A percentile compares a stretch with the other conserved stretches of the same genome.
Evolutionary conservation across 2,888 invertebrate genomes (phyloP).

Genomic region (Ectemnius lituratus): DNA sequence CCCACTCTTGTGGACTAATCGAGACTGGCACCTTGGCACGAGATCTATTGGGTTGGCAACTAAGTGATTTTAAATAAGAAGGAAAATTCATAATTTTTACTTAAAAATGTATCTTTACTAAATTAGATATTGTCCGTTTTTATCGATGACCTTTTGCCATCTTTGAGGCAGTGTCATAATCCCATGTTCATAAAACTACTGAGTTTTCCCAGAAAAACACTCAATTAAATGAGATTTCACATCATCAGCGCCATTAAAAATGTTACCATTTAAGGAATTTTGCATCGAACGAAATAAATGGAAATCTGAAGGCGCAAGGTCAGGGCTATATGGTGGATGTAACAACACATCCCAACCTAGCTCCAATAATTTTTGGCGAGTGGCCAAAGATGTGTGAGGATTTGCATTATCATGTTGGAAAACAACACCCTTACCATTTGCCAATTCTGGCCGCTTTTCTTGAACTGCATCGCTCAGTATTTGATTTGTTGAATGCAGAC

Average conservation of each 20-base stretch:
- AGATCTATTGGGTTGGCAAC: too few relatives aligned
- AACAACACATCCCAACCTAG: constrained; percentile 23
- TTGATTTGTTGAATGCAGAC: constrained; percentile 42
- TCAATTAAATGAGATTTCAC: constrained; percentile 37
- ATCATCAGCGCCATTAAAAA: constrained; percentile 25
- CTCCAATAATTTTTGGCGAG: constrained; percentile 27
- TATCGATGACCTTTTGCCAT: too few relatives aligned
- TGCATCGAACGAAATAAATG: constrained; percentile 38
- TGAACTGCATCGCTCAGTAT: constrained; percentile 33
- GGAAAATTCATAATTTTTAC: too few relatives aligned
- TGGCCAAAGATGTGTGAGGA: constrained; percentile 20
- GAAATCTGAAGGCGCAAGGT: constrained; percentile 32
- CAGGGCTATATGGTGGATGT: constrained; percentile 33
- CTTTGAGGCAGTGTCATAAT: too few relatives aligned
- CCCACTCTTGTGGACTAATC: too few relatives aligned
- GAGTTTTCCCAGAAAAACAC: constrained; percentile 32
- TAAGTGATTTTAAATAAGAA: too few relatives aligned
- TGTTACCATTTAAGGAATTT: constrained; percentile 37
- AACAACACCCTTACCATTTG: constrained; percentile 20
- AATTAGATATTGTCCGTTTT: too few relatives aligned
- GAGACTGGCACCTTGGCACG: too few relatives aligned
- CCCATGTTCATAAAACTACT: too few relatives aligned
- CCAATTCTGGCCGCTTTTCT: constrained; percentile 30
- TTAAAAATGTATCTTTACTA: constrained; percentile 20
- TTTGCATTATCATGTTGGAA: constrained; percentile 30